These are phyloP conservation scores for Mastomys natalensis DNA, from an alignment of 2,113 vertebrate species.

Conservation along the genomic window DNA sequence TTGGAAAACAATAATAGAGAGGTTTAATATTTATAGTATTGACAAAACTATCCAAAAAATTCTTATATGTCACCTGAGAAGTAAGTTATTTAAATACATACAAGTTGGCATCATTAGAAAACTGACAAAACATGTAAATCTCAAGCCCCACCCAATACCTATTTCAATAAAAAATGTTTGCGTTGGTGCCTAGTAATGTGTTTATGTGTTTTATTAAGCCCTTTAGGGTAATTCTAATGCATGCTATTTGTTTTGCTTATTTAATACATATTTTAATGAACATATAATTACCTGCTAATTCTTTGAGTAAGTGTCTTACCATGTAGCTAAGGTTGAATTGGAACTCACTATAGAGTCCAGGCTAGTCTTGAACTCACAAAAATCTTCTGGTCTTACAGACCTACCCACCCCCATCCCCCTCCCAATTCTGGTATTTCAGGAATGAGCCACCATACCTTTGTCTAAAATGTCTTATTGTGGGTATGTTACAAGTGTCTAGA, in stretches of 20 bases:
- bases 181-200: background rate
- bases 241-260: background rate
- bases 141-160: background rate
- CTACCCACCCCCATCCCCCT: too few relatives aligned
- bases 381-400: background rate
- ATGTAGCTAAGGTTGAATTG: background rate
- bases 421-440: background rate
- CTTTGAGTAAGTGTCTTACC: background rate
- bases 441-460: background rate
- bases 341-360: background rate
- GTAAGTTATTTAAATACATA: constrained; percentile 10
- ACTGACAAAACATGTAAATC: constrained; percentile 6
- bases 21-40: constrained; percentile 15
- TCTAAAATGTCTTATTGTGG: background rate
- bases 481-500: background rate
- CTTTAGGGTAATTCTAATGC: background rate
- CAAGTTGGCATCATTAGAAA: background rate
- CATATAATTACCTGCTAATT: background rate
- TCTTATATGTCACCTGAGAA: constrained; percentile 7
- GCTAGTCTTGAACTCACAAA: background rate
- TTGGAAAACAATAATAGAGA: background rate
- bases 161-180: background rate
- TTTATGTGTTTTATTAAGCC: background rate
- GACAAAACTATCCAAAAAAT: constrained; percentile 12
- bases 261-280: background rate